A percentile compares a stretch with the other conserved stretches of the same genome.
Evolutionary conservation across 1,140 invertebrate species (phyloP).

Genomic region (Prorops nasuta): DNA sequence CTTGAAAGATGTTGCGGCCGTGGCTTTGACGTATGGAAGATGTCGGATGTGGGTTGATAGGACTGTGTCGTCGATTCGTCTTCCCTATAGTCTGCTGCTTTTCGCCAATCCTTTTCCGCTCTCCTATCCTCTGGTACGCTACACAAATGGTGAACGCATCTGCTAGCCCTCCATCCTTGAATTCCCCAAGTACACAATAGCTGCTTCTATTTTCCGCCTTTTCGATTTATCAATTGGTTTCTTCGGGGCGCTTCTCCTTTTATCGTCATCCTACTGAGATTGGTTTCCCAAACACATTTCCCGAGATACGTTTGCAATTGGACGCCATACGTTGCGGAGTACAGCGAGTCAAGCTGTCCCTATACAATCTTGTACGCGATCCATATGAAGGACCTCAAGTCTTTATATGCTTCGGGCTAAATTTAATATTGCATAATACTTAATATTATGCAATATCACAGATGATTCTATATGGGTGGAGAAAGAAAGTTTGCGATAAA

Average conservation of each 20-base stretch:
- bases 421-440: too few species aligned
- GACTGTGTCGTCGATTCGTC: conserved; percentile 51
- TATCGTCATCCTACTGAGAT: neutral
- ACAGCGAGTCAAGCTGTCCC: too few species aligned
- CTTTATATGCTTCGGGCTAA: too few species aligned
- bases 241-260: conserved; percentile 10
- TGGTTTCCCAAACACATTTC: too few species aligned
- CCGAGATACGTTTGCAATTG: too few species aligned
- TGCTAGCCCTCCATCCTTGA: conserved; percentile 36
- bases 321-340: too few species aligned
- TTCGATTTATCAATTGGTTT: conserved; percentile 46
- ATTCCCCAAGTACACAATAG: conserved; percentile 19
- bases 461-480: too few species aligned
- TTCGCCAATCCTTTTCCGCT: conserved; percentile 39
- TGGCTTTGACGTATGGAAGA: conserved; percentile 48
- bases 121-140: conserved; percentile 33
- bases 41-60: conserved; percentile 34
- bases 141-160: conserved; percentile 45
- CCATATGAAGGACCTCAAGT: too few species aligned
- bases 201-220: conserved; percentile 27
- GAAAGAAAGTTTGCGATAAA: conserved; percentile 13
- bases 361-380: too few species aligned
- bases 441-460: too few species aligned
- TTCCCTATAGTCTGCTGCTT: conserved; percentile 34
- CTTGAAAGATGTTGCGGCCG: conserved; percentile 18